phyloP scores from a whole-genome alignment of 64 coral and sea anemone species.

The Montipora capricornis region DNA sequence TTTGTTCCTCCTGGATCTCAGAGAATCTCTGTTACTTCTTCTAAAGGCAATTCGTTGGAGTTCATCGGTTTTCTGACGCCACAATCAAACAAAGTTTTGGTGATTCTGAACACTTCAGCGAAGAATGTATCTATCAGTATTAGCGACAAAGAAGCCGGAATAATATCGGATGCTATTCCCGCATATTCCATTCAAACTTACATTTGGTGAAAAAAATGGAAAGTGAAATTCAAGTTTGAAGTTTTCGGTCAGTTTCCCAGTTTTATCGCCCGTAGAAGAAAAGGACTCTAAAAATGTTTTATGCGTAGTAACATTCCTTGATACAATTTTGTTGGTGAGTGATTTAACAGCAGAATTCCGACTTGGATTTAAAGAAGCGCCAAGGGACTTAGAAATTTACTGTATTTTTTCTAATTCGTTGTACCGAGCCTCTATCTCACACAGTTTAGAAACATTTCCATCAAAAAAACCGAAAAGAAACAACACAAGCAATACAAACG shows the following conservation, averaged over 20 bases:
- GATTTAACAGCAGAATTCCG: too few relatives aligned
- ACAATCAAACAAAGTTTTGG: slow-evolving; percentile 35
- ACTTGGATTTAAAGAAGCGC: too few relatives aligned
- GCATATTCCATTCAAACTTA: slow-evolving; percentile 82
- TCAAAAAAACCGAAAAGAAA: too few relatives aligned
- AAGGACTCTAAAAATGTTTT: too few relatives aligned
- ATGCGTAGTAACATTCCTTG: too few relatives aligned
- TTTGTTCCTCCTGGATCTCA: slow-evolving; percentile 78
- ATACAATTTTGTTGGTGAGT: too few relatives aligned
- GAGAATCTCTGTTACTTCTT: slow-evolving; percentile 53
- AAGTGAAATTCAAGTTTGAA: not conserved
- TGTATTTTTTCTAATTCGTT: too few relatives aligned
- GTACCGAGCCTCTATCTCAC: too few relatives aligned
- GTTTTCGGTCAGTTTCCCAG: not conserved
- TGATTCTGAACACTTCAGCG: slow-evolving; percentile 64
- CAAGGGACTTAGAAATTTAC: too few relatives aligned
- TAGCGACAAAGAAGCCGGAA: slow-evolving; percentile 21
- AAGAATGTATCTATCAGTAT: slow-evolving; percentile 37
- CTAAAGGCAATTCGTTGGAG: slow-evolving; percentile 33
- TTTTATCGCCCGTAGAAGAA: too few relatives aligned
- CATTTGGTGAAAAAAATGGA: slow-evolving; percentile 43
- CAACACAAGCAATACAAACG: too few relatives aligned
- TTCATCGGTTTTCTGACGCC: slow-evolving; percentile 78
- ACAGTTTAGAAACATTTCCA: too few relatives aligned
- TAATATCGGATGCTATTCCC: slow-evolving; percentile 48